Evolutionary conservation across 2,113 vertebrate genomes (phyloP), one percentile per base, ranked within the genome.

Genomic region (Butastur rufipennis): DNA sequence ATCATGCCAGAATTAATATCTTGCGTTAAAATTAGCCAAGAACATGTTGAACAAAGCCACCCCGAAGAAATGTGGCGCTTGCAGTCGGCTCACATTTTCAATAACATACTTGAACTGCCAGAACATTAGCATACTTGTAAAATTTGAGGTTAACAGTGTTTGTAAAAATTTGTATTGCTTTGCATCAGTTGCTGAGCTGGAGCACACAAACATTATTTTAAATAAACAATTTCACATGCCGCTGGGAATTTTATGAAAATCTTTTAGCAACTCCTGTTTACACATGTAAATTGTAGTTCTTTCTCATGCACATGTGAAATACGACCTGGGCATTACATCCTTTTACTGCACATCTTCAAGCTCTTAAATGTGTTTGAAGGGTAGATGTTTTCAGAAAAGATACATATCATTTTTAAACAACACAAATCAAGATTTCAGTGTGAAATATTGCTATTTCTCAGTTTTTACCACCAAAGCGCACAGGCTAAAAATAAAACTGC

Each of bases 401-500:
- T 34, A 16, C 2, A 0, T 43, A 34, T 21, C 1, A 34, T 36
- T 81, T 85, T 81, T 53, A 43, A 91, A 77, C 70, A 87, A 79
- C 66, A 15, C 29, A 61, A 50, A 82, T 53, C 26, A 52, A 91
- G 25, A 65, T 82, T 93, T 85, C 48, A 32, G 6, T 36, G 50
- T 73, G 48, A 88, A 95, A 72, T 77, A 56, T 4, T 92, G 53
- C 58, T 55, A 0, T 88, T 96, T 86, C 63, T 94, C 50, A 42
- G 36, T 71, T 96, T 93, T 92, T 77, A 36, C 65, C 70, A 95
- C 75, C 43, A 16, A 95, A 93, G 32, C 12, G 14, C 67, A 34
- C 31, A 36, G 20, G 61, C 92, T 97, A 91, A 96, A 97, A 96
- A 90, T 86, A 91, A 73, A 80, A 73, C 66, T 82, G 43, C 63